Conservation (phyloP, 2,113 vertebrate species). For the Plecturocebus donacophilus region DNA sequence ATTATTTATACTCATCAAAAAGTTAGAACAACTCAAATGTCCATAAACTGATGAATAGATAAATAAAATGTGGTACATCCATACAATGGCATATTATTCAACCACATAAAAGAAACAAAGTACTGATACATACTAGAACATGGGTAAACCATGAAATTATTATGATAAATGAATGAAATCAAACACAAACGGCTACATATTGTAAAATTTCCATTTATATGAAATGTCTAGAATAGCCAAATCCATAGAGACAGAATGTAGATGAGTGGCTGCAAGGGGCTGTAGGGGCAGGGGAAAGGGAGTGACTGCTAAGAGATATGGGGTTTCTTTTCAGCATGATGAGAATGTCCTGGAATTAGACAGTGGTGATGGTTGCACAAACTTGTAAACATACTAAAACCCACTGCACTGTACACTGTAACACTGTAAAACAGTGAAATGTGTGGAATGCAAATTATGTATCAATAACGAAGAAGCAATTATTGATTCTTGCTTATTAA, state of each 20-base stretch:
- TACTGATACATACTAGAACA: background rate
- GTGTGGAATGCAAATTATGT: background rate
- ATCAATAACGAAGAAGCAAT: background rate
- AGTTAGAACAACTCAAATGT: background rate
- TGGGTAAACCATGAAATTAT: background rate
- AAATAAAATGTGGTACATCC: background rate
- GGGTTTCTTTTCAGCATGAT: background rate
- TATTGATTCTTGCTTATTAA: background rate
- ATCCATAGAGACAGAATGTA: background rate
- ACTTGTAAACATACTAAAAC: background rate
- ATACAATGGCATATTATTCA: slow-evolving; percentile 17
- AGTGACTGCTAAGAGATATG: background rate
- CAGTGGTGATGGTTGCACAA: background rate
- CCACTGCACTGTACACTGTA: background rate
- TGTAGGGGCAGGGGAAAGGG: background rate
- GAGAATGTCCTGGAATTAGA: slow-evolving; percentile 20
- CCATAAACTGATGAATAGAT: background rate
- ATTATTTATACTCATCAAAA: slow-evolving; percentile 23
- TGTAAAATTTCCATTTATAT: background rate
- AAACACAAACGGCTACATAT: background rate
- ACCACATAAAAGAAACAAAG: background rate
- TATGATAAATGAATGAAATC: background rate
- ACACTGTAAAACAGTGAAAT: background rate
- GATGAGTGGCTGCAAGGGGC: background rate
- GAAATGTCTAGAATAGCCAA: background rate